These are phyloP conservation scores for Alitta virens DNA, from an alignment of 2,888 invertebrate species.

Conservation along the genomic window DNA sequence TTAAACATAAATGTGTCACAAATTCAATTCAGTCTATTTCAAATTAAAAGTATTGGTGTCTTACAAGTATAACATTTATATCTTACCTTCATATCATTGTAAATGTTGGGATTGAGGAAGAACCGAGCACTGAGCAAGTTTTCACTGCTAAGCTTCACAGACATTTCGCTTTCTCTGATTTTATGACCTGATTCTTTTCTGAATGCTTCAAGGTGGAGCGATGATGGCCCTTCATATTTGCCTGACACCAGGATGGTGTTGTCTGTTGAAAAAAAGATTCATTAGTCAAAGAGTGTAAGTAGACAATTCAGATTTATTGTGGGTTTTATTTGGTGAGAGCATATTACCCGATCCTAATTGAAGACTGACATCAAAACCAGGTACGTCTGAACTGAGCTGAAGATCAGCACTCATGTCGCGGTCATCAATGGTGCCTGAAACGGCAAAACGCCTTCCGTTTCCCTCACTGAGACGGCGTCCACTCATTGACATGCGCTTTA, in stretches of 20 bases:
- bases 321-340: background rate
- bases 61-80: no score
- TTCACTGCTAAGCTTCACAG: slow-evolving; percentile 13
- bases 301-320: no score
- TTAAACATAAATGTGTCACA: no score
- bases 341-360: slow-evolving; percentile 21
- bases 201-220: background rate
- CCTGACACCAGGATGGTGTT: slow-evolving; percentile 1
- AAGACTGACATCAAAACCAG: slow-evolving; percentile 6
- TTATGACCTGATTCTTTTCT: background rate
- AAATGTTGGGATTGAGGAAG: slow-evolving; percentile 20
- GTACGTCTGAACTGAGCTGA: background rate
- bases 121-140: slow-evolving; percentile 17
- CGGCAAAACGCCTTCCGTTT: slow-evolving; percentile 3
- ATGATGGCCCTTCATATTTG: background rate
- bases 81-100: slow-evolving; percentile 6
- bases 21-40: no score
- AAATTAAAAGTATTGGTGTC: no score
- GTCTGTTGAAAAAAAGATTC: background rate
- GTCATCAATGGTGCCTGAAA: slow-evolving; percentile 5
- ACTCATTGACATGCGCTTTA: background rate
- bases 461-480: background rate
- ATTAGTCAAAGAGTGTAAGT: no score
- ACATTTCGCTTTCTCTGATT: slow-evolving; percentile 12
- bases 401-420: slow-evolving; percentile 3